Evolutionary conservation across 2,113 vertebrate species (phyloP).

Genomic region (Bubo blakistoni): DNA sequence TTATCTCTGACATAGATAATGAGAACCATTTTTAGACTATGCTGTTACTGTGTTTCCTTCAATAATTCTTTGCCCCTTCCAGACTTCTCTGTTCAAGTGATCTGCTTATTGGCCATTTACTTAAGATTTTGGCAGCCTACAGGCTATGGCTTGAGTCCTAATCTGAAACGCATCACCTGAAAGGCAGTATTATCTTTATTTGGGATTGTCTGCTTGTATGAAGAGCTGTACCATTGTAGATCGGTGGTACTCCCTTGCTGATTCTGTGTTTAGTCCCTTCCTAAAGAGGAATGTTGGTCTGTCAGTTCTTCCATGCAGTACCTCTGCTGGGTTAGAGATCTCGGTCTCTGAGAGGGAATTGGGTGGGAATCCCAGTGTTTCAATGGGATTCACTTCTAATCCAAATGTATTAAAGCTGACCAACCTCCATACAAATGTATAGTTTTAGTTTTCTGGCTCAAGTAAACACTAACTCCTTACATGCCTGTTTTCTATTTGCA

Average conservation of each 20-base stretch:
- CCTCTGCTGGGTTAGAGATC: not conserved
- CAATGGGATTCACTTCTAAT: fast-evolving
- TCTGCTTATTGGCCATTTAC: not conserved
- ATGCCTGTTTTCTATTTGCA: not conserved
- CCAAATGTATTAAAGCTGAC: not conserved
- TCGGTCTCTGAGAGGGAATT: not conserved
- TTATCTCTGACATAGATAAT: fast-evolving
- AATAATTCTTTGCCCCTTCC: not conserved
- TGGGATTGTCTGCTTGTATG: not conserved
- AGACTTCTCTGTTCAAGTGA: not conserved
- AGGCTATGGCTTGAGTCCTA: not conserved
- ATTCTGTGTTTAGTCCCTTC: not conserved
- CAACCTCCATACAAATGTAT: not conserved
- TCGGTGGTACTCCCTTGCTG: not conserved
- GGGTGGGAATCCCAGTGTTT: not conserved
- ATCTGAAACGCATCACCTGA: not conserved
- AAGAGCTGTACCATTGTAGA: not conserved
- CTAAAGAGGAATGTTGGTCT: not conserved
- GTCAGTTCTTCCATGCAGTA: no score
- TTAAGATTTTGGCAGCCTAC: not conserved
- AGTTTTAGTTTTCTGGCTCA: not conserved
- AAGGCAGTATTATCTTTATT: not conserved
- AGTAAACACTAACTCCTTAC: not conserved
- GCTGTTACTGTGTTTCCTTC: not conserved
- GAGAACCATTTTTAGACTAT: fast-evolving